Conservation (phyloP, 2,113 vertebrate genomes). For the Dendropsophus ebraccatus region DNA sequence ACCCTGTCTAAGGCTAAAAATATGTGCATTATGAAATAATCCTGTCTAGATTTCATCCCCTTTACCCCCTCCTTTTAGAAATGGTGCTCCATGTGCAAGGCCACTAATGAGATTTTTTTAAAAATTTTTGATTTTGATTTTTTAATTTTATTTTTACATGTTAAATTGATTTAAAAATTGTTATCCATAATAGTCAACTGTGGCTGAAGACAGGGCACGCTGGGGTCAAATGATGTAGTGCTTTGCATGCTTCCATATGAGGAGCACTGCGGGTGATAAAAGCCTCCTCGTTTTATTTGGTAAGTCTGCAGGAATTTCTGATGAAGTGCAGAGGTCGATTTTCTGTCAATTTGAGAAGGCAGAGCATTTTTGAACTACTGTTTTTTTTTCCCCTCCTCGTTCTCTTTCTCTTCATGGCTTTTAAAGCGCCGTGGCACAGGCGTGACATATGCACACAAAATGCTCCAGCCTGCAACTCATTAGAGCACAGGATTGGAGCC, state of each 20-base stretch:
- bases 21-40: constrained; percentile 66
- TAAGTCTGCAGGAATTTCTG: constrained; percentile 86
- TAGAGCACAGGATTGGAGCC: constrained; percentile 83
- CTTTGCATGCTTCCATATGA: constrained; percentile 86
- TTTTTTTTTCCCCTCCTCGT: constrained; percentile 57
- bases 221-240: constrained; percentile 90
- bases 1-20: constrained; percentile 6
- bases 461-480: constrained; percentile 89
- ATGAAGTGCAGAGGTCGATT: constrained; percentile 83
- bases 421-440: constrained; percentile 71
- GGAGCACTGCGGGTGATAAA: constrained; percentile 77
- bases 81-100: constrained; percentile 63
- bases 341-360: constrained; percentile 81
- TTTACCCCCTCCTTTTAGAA: neutral
- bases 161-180: constrained; percentile 81
- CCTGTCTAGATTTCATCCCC: constrained; percentile 61
- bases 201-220: constrained; percentile 80
- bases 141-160: constrained; percentile 61
- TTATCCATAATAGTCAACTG: constrained; percentile 78
- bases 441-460: constrained; percentile 79
- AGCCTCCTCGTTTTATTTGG: constrained; percentile 76
- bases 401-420: constrained; percentile 48
- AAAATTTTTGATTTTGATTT: no score
- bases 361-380: constrained; percentile 76
- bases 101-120: constrained; percentile 64